Percentiles rank a stretch among this genome's conserved stretches.
Conservation (phyloP, 30 jellyfish, hydroid and myxozoan genomes). For the Nemopilema nomurai region DNA sequence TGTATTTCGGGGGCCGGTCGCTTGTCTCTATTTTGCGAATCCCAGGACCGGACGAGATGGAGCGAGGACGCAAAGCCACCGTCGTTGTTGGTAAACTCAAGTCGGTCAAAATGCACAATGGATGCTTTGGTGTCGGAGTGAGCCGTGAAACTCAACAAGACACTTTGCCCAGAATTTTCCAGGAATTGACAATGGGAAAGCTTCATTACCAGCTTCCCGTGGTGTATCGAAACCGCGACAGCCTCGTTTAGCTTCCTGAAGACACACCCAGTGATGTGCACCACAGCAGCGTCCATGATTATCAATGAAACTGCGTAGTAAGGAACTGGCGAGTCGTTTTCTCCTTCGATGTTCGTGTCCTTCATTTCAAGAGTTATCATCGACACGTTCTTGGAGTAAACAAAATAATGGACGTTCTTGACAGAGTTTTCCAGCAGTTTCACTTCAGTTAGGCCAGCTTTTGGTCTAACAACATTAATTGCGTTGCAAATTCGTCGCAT, state of each 20-base stretch:
- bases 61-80: constrained; percentile 91
- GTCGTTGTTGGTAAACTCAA: constrained; percentile 40
- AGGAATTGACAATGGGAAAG: constrained; percentile 23
- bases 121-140: constrained; percentile 22
- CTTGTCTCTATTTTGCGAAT: background rate
- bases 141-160: constrained; percentile 63
- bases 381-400: constrained; percentile 49
- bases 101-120: constrained; percentile 12
- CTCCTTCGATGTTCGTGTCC: constrained; percentile 42
- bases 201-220: constrained; percentile 15
- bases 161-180: constrained; percentile 81
- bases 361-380: constrained; percentile 28
- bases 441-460: constrained; percentile 13
- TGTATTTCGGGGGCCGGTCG: constrained; percentile 19
- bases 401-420: constrained; percentile 32
- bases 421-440: constrained; percentile 16
- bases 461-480: constrained; percentile 13
- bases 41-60: constrained; percentile 47
- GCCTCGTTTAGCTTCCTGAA: constrained; percentile 71
- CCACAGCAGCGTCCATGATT: constrained; percentile 15
- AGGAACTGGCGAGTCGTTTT: constrained; percentile 26
- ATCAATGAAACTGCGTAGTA: constrained; percentile 69
- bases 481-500: constrained; percentile 67
- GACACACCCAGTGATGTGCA: constrained; percentile 37
- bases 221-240: constrained; percentile 63